Evolutionary conservation across 37 sponge, comb jelly and placozoan species (phyloP).

Genomic region (Petrosia ficiformis): DNA sequence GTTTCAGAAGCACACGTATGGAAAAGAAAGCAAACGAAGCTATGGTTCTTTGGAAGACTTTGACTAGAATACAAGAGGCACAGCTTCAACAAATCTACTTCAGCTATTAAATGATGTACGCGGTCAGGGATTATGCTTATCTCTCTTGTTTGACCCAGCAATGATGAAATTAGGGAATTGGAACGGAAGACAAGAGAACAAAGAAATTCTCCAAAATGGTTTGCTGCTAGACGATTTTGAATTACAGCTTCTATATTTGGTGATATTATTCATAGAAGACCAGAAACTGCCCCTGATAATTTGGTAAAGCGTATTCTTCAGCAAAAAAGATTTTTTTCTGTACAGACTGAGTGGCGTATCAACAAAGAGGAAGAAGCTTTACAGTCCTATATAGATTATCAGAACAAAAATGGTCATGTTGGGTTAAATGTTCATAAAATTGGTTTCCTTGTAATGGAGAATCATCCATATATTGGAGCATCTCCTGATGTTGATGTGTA

Average conservation of each 20-base stretch:
- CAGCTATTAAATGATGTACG: background rate
- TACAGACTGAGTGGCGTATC: background rate
- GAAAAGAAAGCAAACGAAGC: constrained; percentile 12
- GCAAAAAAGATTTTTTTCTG: background rate
- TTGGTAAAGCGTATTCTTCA: background rate
- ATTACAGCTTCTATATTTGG: constrained; percentile 36
- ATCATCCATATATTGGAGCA: constrained; percentile 36
- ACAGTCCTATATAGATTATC: background rate
- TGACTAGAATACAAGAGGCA: constrained; percentile 13
- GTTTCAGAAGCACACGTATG: constrained; percentile 25
- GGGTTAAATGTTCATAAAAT: background rate
- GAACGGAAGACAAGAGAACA: constrained; percentile 17
- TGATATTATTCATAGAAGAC: background rate
- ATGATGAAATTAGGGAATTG: background rate
- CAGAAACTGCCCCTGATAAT: constrained; percentile 9
- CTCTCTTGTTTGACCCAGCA: constrained; percentile 6
- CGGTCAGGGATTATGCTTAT: background rate
- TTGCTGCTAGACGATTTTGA: background rate
- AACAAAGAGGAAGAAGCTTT: background rate
- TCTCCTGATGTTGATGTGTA: constrained; percentile 40
- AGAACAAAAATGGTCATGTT: constrained; percentile 14
- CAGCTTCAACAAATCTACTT: background rate
- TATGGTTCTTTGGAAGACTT: constrained; percentile 13
- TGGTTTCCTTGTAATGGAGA: constrained; percentile 24
- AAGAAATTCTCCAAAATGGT: constrained; percentile 6